Conservation (phyloP, 53 echinoderm and acorn worm species). For the Echinometra lucunter region DNA sequence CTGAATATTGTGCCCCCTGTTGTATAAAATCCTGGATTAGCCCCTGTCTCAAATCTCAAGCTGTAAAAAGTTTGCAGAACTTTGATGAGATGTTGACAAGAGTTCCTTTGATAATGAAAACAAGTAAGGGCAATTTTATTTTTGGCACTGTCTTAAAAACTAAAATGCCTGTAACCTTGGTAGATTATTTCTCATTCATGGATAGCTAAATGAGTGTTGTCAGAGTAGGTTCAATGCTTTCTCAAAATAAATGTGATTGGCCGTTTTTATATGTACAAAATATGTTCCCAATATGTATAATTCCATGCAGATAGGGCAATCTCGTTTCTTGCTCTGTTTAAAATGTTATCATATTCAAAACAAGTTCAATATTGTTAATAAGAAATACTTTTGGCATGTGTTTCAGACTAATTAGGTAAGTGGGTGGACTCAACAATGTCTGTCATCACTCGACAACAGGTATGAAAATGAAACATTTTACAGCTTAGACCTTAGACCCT, state of each 20-base stretch:
- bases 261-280: background rate
- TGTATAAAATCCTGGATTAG: no score
- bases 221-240: background rate
- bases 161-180: background rate
- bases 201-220: background rate
- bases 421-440: no score
- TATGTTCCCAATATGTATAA: background rate
- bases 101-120: slow-evolving; percentile 23
- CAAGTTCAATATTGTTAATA: no score
- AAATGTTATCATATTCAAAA: no score
- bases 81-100: slow-evolving; percentile 27
- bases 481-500: no score
- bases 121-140: background rate
- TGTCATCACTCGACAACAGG: no score
- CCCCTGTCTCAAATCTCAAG: background rate
- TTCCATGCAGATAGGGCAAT: background rate
- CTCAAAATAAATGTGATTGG: background rate
- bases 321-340: no score
- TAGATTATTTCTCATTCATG: background rate
- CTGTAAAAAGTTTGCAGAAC: slow-evolving; percentile 4
- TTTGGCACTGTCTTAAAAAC: background rate
- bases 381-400: no score
- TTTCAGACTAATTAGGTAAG: no score
- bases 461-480: no score
- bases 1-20: no score